Base-by-base conservation (phyloP, 2,888 invertebrate genomes). In the Aleiodes alternator region DNA sequence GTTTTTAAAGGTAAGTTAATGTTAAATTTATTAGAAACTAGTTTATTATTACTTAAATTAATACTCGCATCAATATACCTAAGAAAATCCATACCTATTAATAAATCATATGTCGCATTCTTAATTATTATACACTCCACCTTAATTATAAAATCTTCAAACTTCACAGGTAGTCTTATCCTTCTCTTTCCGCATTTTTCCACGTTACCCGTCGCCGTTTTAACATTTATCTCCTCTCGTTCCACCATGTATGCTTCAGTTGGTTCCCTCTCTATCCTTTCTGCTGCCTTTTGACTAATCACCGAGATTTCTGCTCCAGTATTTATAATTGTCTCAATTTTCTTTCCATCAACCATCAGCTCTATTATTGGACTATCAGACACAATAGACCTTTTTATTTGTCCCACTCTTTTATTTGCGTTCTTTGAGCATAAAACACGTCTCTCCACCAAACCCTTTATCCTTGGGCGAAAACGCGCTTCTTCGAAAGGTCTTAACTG, bases 51-150 rank as follows among this genome's bases (percentile, higher is more conserved):
- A 9, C 7, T 12, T 23, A 56, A 23, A 56, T 56, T 29, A n/a
- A 56, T 12, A 9, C 3, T 23, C 7, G 56, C 56, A 56, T 56
- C 12, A 4, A 56, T 5, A 6, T 23, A 16, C 16, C 29, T 9
- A 8, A 56, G 12, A 56, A 56, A 56, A 56, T 56, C 56, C 23
- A 56, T 56, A 1, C 56, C 56, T 8, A 56, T 23, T 56, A 56
- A 23, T 23, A 23, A 23, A 23, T 56, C 12, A 56, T 56, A 56
- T 56, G 56, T 29, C 4, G 56, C 56, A 7, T 23, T 23, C 11
- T 16, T 23, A 56, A 56, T 56, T 11, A 56, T 56, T 4, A 23
- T 56, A 14, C 56, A 56, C 12, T 56, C 56, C 3, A 56, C 2
- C 3, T 56, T 56, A 23, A 56, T 12, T 14, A 56, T 23, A 14